Conservation (phyloP, 53 echinoderm and acorn worm genomes). For the Actinopyga echinites region DNA sequence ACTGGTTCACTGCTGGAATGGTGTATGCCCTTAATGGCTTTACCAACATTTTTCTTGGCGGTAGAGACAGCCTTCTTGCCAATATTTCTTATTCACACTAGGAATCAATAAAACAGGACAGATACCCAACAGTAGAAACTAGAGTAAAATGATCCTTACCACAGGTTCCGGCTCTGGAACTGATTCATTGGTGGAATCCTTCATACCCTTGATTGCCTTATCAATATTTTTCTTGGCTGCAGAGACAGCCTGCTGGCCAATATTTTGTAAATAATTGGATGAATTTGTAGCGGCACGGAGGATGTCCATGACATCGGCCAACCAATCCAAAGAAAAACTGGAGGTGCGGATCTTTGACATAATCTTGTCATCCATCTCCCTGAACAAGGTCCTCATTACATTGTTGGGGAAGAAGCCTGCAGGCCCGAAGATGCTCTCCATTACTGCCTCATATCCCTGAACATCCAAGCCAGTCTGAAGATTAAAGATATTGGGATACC, state of each 20-base stretch:
- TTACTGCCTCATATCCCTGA: constrained; percentile 83
- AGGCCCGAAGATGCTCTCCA: constrained; percentile 93
- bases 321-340: neutral
- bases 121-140: too few species aligned
- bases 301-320: neutral
- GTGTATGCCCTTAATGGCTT: too few species aligned
- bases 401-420: constrained; percentile 90
- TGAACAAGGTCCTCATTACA: constrained; percentile 47
- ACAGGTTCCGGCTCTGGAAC: constrained; percentile 15
- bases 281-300: neutral
- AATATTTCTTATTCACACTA: neutral
- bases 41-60: too few species aligned
- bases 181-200: neutral
- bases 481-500: neutral
- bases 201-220: neutral
- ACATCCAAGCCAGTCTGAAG: constrained; percentile 89
- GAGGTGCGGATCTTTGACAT: constrained; percentile 61
- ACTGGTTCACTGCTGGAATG: too few species aligned
- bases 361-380: constrained; percentile 62
- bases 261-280: neutral
- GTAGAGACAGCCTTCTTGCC: too few species aligned
- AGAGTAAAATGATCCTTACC: neutral
- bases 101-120: too few species aligned
- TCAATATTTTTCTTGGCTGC: neutral
- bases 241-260: neutral